Evolutionary conservation across 1,140 invertebrate genomes (phyloP).

Genomic region (Tetragnatha versicolor): DNA sequence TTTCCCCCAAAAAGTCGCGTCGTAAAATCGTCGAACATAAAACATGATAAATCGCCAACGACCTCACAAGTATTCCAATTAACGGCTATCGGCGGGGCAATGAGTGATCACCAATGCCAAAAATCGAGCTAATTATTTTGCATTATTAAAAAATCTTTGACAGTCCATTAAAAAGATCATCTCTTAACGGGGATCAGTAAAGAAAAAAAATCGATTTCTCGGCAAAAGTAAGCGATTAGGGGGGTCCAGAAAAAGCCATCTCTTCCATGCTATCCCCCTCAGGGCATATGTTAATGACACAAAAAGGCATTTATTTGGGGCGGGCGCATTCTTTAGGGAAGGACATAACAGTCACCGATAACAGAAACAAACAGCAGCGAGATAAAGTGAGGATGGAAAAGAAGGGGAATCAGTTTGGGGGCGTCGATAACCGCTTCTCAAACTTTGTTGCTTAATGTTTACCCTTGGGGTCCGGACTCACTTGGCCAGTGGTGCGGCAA

Average conservation of each 20-base stretch:
- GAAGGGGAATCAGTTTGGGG: conserved; percentile 46
- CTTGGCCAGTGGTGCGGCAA: conserved; percentile 31
- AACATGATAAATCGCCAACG: too few relatives aligned
- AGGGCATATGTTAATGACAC: conserved; percentile 50
- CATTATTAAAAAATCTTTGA: neutral
- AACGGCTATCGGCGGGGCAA: too few relatives aligned
- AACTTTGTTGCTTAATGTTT: conserved; percentile 46
- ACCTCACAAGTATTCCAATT: too few relatives aligned
- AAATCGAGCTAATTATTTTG: too few relatives aligned
- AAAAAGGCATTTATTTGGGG: conserved; percentile 42
- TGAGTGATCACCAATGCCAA: too few relatives aligned
- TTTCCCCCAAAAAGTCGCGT: too few relatives aligned
- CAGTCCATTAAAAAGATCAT: neutral
- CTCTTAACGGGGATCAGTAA: too few relatives aligned
- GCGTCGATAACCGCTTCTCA: conserved; percentile 28
- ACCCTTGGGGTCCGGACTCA: conserved; percentile 11
- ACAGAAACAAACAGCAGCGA: conserved; percentile 42
- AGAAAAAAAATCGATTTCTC: too few relatives aligned
- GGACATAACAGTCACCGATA: conserved; percentile 22
- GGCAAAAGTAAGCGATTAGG: conserved; percentile 21
- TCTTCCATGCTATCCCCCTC: conserved; percentile 11
- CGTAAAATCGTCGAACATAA: too few relatives aligned
- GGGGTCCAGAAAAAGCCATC: conserved; percentile 9
- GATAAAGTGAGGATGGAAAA: conserved; percentile 38
- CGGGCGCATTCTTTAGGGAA: neutral